phyloP scores from a whole-genome alignment of 2,888 invertebrate genomes.

The Lasioglossum marginatum region DNA sequence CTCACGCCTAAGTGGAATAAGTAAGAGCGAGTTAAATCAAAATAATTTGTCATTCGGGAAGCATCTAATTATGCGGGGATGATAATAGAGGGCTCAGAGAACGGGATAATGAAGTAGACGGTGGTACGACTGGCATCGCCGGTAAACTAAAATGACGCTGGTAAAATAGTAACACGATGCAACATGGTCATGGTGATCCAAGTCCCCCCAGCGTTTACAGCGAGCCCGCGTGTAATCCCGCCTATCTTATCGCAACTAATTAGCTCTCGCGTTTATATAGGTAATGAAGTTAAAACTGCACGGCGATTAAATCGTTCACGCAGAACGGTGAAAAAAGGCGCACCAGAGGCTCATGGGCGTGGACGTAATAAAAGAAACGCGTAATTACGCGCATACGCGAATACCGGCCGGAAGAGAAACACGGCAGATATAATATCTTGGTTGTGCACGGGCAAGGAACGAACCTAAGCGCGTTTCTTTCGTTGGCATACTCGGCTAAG shows the following conservation, averaged over 20 bases:
- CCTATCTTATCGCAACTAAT: constrained; percentile 43
- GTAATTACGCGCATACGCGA: constrained; percentile 11
- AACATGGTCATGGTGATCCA: constrained; percentile 9
- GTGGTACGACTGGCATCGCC: not conserved
- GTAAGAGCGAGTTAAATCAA: not conserved
- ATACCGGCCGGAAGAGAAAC: constrained; percentile 28
- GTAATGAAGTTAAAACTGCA: constrained; percentile 13
- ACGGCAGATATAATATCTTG: not conserved
- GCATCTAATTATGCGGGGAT: not conserved
- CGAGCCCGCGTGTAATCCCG: constrained; percentile 6
- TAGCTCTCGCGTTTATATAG: constrained; percentile 13
- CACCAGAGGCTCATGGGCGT: constrained; percentile 14
- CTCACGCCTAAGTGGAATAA: not conserved
- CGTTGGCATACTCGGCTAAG: constrained; percentile 13
- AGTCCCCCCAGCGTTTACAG: not conserved
- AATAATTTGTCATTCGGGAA: not conserved
- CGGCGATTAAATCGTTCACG: constrained; percentile 1
- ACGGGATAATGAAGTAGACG: not conserved
- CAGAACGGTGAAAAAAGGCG: not conserved
- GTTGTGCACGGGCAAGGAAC: not conserved
- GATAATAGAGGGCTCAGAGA: not conserved
- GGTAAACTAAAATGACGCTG: not conserved
- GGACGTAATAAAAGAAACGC: constrained; percentile 28
- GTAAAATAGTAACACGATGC: constrained; percentile 5
- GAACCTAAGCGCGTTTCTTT: constrained; percentile 32